Evolutionary conservation across 2,888 invertebrate species (phyloP), one percentile per base, ranked within the genome.

Genomic region (Chelonus formosanus): DNA sequence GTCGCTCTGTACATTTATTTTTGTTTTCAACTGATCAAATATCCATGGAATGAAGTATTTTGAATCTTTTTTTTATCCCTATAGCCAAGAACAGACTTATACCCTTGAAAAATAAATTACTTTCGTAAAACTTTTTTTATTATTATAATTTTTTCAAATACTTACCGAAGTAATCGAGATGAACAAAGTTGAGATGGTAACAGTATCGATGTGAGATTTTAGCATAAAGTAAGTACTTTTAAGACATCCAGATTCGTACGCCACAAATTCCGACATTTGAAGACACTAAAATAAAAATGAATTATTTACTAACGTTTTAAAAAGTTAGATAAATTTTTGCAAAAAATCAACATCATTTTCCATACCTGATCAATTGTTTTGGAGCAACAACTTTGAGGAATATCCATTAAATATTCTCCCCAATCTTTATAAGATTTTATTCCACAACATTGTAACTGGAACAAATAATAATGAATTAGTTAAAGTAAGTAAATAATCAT

Each of bases 341-440:
- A 4, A 48, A 32, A 4, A 8, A 45, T 10, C 3, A 54, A 65
- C 45, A 20, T 0, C 20, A 60, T 5, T 73, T 20, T 20, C 20
- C 20, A 20, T 2, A 78, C 79, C 70, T 77, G 69, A 31, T 76
- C 71, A 20, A 76, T 72, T 20, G 73, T 52, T 7, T 50, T 62
- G 0, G 77, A 68, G 61, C 79, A 79, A 61, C 79, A 79, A 67
- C 79, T 79, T 57, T 70, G 74, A 2, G 79, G 79, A 63, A 79
- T 75, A 3, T 53, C 61, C 61, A 72, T 73, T 3, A 62, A 67
- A 67, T 75, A 71, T 1, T 73, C 70, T 5, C 32, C 44, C 79
- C 79, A 79, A 55, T 79, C 79, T n/a, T 66, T 68, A 35, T 70
- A 70, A 0, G 79, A 78, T 54, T 67, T 74, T 5, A 79, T 71